phyloP scores from a whole-genome alignment of 2,113 vertebrate genomes.

The Okapia johnstoni region DNA sequence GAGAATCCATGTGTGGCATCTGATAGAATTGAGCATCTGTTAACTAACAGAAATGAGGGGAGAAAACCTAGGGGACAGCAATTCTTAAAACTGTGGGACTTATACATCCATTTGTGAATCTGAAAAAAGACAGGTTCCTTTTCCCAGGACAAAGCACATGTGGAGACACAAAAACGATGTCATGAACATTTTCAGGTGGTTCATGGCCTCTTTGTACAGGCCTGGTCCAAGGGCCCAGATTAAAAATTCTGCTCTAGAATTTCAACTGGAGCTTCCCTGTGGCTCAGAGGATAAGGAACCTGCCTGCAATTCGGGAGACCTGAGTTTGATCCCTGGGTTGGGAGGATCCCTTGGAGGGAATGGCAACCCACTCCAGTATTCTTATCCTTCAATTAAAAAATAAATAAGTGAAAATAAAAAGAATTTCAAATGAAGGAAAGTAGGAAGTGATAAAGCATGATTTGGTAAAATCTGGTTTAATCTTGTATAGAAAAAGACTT shows the following conservation, averaged over 20 bases:
- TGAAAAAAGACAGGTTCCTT: not conserved
- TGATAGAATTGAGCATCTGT: not conserved
- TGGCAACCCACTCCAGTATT: not conserved
- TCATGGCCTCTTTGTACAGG: not conserved
- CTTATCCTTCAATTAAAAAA: not conserved
- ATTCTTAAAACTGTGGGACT: not conserved
- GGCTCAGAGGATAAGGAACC: not conserved
- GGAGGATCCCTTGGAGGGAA: not conserved
- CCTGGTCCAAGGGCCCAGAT: not conserved
- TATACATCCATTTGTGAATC: not conserved
- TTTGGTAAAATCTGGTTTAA: not conserved
- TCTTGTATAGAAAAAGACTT: not conserved
- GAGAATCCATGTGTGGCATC: not conserved
- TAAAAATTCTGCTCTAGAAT: not conserved
- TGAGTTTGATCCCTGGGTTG: not conserved
- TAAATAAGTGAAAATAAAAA: not conserved
- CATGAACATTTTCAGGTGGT: not conserved
- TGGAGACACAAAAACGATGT: not conserved
- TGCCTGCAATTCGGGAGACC: rapidly evolving
- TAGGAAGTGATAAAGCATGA: not conserved
- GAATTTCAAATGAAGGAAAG: not conserved
- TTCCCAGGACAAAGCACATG: not conserved
- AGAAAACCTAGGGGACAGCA: not conserved
- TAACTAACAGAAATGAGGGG: not conserved
- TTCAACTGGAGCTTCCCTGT: not conserved